phyloP scores from a whole-genome alignment of 1,140 invertebrate species.

The Antheraea pernyi region DNA sequence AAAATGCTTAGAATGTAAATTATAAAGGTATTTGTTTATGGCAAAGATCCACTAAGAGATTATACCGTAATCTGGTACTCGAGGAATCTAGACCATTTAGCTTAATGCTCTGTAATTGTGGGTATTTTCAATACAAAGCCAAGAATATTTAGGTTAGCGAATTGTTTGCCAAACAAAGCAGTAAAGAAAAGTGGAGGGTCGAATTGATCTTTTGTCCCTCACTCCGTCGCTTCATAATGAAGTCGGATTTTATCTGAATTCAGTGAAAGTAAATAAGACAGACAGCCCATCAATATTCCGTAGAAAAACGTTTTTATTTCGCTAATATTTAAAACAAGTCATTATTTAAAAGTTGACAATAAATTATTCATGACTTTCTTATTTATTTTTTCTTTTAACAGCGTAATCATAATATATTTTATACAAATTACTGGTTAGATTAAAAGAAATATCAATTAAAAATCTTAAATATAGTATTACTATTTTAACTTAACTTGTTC shows the following conservation, averaged over 20 bases:
- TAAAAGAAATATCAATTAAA: too few species aligned
- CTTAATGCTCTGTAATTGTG: neutral
- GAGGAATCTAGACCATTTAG: slow-evolving; percentile 2
- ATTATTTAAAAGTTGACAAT: neutral
- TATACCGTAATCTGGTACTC: neutral
- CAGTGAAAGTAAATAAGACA: neutral
- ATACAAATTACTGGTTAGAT: too few species aligned
- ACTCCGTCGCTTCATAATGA: neutral
- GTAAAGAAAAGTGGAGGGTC: neutral
- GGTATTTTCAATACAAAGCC: neutral
- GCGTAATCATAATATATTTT: neutral
- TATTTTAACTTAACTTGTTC: too few species aligned
- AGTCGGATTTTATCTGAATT: neutral
- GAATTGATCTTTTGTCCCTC: slow-evolving; percentile 2
- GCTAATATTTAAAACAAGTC: neutral
- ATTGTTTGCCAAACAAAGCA: neutral
- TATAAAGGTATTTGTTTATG: neutral
- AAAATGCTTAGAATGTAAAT: neutral
- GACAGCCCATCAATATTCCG: neutral
- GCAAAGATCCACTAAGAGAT: neutral
- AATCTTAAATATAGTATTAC: too few species aligned
- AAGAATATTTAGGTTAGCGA: neutral
- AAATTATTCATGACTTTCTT: neutral
- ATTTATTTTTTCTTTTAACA: neutral
- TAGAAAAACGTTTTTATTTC: neutral